Evolutionary conservation across 2,888 invertebrate genomes (phyloP).

Genomic region (Platycheirus rosarum): DNA sequence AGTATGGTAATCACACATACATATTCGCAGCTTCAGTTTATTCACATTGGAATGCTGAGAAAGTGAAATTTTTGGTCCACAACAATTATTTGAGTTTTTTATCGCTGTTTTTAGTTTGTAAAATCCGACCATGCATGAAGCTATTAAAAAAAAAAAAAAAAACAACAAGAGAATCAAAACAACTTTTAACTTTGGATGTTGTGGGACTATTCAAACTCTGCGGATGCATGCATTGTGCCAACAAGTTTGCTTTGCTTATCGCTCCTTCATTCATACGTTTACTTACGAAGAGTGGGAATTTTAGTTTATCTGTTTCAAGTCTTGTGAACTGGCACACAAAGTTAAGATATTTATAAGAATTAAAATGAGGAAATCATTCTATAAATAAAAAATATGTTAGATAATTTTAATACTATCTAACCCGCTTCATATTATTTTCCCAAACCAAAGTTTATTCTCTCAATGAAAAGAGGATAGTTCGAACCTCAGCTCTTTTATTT

Average conservation of each 20-base stretch:
- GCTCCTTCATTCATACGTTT: conserved; percentile 41
- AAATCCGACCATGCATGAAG: conserved; percentile 61
- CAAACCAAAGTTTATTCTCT: too few relatives aligned
- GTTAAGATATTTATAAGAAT: too few relatives aligned
- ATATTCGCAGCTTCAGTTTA: conserved; percentile 40
- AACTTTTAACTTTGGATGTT: conserved; percentile 41
- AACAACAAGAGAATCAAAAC: conserved; percentile 49
- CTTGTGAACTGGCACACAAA: conserved; percentile 26
- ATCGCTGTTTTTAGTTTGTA: conserved; percentile 41
- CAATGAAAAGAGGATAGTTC: too few relatives aligned
- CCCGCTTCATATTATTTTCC: too few relatives aligned
- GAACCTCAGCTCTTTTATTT: conserved; percentile 19
- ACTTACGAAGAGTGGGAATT: conserved; percentile 20
- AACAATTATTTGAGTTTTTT: conserved; percentile 52
- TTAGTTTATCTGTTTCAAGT: conserved; percentile 14
- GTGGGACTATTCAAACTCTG: conserved; percentile 39
- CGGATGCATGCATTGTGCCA: conserved; percentile 30
- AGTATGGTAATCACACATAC: conserved; percentile 23
- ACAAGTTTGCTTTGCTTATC: conserved; percentile 20
- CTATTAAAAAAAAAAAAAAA: conserved; percentile 37
- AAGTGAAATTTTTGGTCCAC: conserved; percentile 73
- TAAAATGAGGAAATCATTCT: too few relatives aligned
- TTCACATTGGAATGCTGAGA: conserved; percentile 68
- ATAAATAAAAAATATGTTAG: too few relatives aligned
- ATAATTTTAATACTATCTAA: too few relatives aligned